These are phyloP conservation scores for Platyscapa corneri DNA, from an alignment of 1,140 invertebrate species.

Conservation along the genomic window DNA sequence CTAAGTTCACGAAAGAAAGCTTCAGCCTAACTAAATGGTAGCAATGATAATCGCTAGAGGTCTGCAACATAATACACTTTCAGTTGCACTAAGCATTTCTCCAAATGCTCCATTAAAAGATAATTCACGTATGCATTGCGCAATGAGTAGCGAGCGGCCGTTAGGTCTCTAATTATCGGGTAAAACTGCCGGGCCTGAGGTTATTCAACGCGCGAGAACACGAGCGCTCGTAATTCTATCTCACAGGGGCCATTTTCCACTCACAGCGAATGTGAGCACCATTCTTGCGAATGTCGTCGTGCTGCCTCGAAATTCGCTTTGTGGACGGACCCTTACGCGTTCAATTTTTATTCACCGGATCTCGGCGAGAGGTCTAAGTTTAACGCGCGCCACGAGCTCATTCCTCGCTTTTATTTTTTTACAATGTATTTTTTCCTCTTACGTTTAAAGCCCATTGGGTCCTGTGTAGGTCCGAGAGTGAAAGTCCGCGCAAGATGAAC, in stretches of 20 bases:
- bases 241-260: not conserved
- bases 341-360: not conserved
- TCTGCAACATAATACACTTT: not conserved
- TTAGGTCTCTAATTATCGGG: constrained; percentile 35
- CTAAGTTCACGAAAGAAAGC: not conserved
- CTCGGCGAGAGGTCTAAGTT: not conserved
- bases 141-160: not conserved
- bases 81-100: constrained; percentile 11
- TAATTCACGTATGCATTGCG: constrained; percentile 29
- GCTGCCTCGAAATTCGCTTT: not conserved
- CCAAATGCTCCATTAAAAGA: constrained; percentile 27
- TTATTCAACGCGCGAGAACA: constrained; percentile 38
- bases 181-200: constrained; percentile 26
- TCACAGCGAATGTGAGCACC: not conserved
- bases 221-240: not conserved
- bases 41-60: not conserved
- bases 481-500: too few species aligned
- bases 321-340: not conserved
- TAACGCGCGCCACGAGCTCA: not conserved
- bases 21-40: not conserved
- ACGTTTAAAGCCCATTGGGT: too few species aligned
- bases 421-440: not conserved
- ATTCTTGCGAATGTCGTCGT: not conserved
- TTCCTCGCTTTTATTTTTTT: not conserved
- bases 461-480: too few species aligned